Conservation (phyloP, 2,113 vertebrate genomes). For the Tachysurus fulvidraco region DNA sequence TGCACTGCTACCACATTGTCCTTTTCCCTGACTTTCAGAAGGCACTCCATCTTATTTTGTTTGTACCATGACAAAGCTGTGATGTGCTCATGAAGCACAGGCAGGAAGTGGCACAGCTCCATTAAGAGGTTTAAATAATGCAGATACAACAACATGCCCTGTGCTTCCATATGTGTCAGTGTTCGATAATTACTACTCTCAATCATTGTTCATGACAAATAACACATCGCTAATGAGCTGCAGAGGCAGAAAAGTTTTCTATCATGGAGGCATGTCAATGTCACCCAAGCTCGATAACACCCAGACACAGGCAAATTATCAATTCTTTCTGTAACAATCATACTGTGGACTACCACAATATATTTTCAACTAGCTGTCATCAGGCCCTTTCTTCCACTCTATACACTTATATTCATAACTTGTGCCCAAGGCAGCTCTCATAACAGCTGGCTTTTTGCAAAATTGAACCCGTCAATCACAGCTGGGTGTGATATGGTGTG, state of each 20-base stretch:
- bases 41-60: constrained; percentile 76
- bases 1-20: constrained; percentile 64
- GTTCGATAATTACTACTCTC: constrained; percentile 47
- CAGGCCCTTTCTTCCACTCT: neutral
- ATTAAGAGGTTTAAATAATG: constrained; percentile 49
- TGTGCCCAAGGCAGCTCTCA: constrained; percentile 23
- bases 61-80: constrained; percentile 72
- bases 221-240: constrained; percentile 40
- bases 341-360: constrained; percentile 13
- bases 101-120: constrained; percentile 16
- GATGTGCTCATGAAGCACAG: constrained; percentile 65
- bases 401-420: constrained; percentile 33
- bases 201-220: constrained; percentile 44
- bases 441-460: constrained; percentile 15
- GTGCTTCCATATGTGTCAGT: constrained; percentile 24
- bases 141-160: constrained; percentile 37
- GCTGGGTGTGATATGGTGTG: neutral
- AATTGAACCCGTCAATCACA: constrained; percentile 44
- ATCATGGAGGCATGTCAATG: constrained; percentile 33
- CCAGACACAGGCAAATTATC: constrained; percentile 30
- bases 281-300: constrained; percentile 27
- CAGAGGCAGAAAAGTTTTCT: constrained; percentile 30
- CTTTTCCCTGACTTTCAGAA: constrained; percentile 75
- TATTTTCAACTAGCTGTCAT: constrained; percentile 32
- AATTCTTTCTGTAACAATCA: constrained; percentile 37